phyloP scores from a whole-genome alignment of 2,797 vertebrate genomes.

The Geotrypetes seraphini region DNA sequence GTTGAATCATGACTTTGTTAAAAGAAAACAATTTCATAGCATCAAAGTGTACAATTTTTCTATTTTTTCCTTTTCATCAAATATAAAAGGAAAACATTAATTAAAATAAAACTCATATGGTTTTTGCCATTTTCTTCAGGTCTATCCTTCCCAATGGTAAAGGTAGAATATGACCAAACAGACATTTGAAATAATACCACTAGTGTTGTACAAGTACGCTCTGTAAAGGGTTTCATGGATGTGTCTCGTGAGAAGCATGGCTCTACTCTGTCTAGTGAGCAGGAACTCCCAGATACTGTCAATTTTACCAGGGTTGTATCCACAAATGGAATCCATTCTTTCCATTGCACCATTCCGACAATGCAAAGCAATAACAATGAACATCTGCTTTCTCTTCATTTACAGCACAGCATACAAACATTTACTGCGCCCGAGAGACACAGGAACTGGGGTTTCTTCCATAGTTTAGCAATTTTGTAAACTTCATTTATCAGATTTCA shows the following conservation, averaged over 20 bases:
- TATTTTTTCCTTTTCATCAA: too few relatives aligned
- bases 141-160: too few relatives aligned
- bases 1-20: too few relatives aligned
- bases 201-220: too few relatives aligned
- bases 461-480: background rate
- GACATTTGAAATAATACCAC: too few relatives aligned
- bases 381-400: background rate
- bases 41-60: too few relatives aligned
- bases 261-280: background rate
- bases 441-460: background rate
- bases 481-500: background rate
- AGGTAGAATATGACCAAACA: too few relatives aligned
- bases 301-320: background rate
- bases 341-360: too few relatives aligned
- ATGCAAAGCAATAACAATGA: background rate
- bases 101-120: too few relatives aligned
- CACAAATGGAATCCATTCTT: accelerated
- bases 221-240: background rate
- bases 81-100: too few relatives aligned
- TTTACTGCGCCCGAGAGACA: background rate
- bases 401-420: background rate
- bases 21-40: too few relatives aligned
- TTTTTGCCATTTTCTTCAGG: too few relatives aligned
- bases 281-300: background rate
- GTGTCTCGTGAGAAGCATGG: background rate